Evolutionary conservation across 1,140 invertebrate genomes (phyloP), one percentile per base, ranked within the genome.

Genomic region (Nylanderia fulva): DNA sequence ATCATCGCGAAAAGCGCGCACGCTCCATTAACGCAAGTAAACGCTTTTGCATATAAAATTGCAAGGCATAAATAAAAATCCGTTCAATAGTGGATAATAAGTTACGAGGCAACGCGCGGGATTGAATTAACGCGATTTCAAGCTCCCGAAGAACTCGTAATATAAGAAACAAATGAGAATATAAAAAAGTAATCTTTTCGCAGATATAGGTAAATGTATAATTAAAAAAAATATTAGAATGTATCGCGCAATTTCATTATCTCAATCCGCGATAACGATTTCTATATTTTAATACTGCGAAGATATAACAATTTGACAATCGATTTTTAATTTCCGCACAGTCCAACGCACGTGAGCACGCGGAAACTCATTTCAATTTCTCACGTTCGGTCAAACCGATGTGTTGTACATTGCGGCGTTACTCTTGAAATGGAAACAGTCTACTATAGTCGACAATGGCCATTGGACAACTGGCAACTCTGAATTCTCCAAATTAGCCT

Each of bases 401-500:
- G 39, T 58, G 24, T 42, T 58, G 24, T 42, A 29, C 36, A 13
- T 36, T 58, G 33, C 48, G 13, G 24, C 39, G 18, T 60, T 33
- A 72, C 24, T 71, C 18, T 72, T 29, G 52, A 42, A 71, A 82
- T 60, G 64, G 52, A 58, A 82, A 77, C 27, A 45, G 36, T 54
- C 36, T 2, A 39, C 5, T 42, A 2, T 52, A 6, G 18, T 18
- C n/a, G n/a, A 58, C 36, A 82, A 69, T 80, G 21, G 21, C 77
- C 52, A 18, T n/a, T 79, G 29, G 29, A 63, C 66, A 29, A 82
- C 33, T 61, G 56, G 74, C 27, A 54, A 52, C 76, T n/a, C n/a
- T 58, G 39, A 72, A 72, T 82, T 60, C 66, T 58, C 77, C 77
- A 82, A 82, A 82, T 82, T 82, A 72, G 27, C 52, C 18, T 18